These are phyloP conservation scores for Tetrax tetrax DNA, from an alignment of 2,113 vertebrate species.

Conservation along the genomic window DNA sequence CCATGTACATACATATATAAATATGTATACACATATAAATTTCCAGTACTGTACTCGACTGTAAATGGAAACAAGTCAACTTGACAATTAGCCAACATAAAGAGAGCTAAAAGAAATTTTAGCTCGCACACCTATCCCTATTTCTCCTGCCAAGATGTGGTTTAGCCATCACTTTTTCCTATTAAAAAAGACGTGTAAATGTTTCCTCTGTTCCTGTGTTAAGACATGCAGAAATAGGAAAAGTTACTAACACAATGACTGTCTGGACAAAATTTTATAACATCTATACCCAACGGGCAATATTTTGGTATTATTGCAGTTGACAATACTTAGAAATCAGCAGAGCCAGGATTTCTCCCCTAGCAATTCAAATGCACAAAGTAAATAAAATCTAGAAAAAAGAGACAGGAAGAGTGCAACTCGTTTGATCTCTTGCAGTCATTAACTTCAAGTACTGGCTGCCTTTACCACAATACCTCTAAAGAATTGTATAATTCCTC, in stretches of 20 bases:
- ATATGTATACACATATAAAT: background rate
- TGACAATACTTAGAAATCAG: background rate
- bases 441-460: background rate
- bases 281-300: background rate
- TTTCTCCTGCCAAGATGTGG: slow-evolving; percentile 26
- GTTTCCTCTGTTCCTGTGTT: slow-evolving; percentile 33
- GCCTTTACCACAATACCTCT: background rate
- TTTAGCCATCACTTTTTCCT: slow-evolving; percentile 59
- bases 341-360: background rate
- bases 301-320: background rate
- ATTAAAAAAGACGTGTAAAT: slow-evolving; percentile 6
- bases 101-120: slow-evolving; percentile 8
- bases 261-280: background rate
- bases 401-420: background rate
- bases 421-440: background rate
- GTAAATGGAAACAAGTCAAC: background rate
- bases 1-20: accelerated
- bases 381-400: background rate
- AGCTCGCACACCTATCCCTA: background rate
- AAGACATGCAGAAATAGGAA: background rate
- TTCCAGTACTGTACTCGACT: background rate
- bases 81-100: slow-evolving; percentile 38
- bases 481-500: background rate
- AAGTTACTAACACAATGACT: background rate
- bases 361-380: background rate